phyloP scores from a whole-genome alignment of 2,888 invertebrate species.

The Tinea trinotella region DNA sequence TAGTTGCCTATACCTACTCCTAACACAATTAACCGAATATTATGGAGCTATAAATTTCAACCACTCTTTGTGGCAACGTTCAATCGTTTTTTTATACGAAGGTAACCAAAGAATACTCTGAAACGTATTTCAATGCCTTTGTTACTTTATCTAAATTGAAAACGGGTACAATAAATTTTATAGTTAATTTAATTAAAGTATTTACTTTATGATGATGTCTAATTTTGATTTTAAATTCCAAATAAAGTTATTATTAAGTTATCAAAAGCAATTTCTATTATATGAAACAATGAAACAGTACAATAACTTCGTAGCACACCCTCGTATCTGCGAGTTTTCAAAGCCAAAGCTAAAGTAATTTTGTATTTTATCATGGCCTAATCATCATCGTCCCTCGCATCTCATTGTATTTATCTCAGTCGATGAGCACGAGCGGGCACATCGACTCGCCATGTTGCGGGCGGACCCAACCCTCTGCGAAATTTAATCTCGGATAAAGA shows the following conservation, averaged over 20 bases:
- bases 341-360: conserved; percentile 18
- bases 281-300: not conserved
- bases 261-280: too few species aligned
- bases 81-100: conserved; percentile 1
- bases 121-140: not conserved
- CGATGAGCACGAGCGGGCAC: conserved; percentile 11
- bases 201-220: too few species aligned
- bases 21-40: conserved; percentile 18
- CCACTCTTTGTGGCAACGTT: conserved; percentile 6
- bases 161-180: too few species aligned
- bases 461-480: conserved; percentile 15
- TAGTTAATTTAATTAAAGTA: too few species aligned
- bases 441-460: conserved; percentile 18
- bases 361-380: conserved; percentile 19
- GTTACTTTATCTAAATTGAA: too few species aligned
- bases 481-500: conserved; percentile 20
- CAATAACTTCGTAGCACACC: not conserved
- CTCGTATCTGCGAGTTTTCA: not conserved
- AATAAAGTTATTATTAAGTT: too few species aligned
- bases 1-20: not conserved
- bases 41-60: conserved; percentile 16
- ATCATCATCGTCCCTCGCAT: conserved; percentile 21
- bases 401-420: conserved; percentile 19
- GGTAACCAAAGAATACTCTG: not conserved
- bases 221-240: too few species aligned